phyloP scores from a whole-genome alignment of 2,888 invertebrate genomes.

The Trichogramma dendrolimi region DNA sequence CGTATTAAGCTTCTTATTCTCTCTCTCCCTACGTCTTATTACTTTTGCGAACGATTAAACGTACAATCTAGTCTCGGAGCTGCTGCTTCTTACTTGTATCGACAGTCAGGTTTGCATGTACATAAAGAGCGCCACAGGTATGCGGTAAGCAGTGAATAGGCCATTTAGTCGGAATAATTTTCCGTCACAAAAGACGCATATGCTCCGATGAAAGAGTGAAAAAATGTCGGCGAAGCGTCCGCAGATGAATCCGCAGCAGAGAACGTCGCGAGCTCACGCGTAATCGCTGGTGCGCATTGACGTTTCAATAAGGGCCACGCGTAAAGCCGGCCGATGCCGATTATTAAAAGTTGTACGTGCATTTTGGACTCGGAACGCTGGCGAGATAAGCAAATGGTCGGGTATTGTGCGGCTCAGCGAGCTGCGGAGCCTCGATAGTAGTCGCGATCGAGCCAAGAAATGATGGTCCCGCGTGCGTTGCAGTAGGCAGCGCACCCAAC shows the following conservation, averaged over 20 bases:
- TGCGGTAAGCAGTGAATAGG: too few relatives aligned
- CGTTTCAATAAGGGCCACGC: conserved; percentile 23
- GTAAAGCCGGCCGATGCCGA: not conserved
- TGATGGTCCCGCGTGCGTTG: not conserved
- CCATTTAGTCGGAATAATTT: too few relatives aligned
- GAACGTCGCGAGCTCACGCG: conserved; percentile 1
- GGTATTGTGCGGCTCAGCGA: conserved; percentile 5
- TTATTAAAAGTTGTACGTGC: conserved; percentile 17
- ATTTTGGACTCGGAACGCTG: not conserved
- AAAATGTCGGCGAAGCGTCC: conserved; percentile 6
- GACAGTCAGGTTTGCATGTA: not conserved
- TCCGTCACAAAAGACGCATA: too few relatives aligned
- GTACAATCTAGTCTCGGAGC: too few relatives aligned
- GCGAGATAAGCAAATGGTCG: conserved; percentile 8
- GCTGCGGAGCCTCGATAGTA: not conserved
- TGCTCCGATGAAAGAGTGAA: not conserved
- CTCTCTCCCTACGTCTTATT: too few relatives aligned
- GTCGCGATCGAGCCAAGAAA: not conserved
- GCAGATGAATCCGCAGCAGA: not conserved
- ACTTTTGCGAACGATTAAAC: too few relatives aligned
- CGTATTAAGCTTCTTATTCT: too few relatives aligned
- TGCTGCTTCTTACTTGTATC: too few relatives aligned
- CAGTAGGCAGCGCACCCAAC: not conserved
- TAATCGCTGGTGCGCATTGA: conserved; percentile 2
- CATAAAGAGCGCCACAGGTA: not conserved